Evolutionary conservation across 2,888 invertebrate species (phyloP), one percentile per base, ranked within the genome.

Genomic region (Drosophila pegasa): DNA sequence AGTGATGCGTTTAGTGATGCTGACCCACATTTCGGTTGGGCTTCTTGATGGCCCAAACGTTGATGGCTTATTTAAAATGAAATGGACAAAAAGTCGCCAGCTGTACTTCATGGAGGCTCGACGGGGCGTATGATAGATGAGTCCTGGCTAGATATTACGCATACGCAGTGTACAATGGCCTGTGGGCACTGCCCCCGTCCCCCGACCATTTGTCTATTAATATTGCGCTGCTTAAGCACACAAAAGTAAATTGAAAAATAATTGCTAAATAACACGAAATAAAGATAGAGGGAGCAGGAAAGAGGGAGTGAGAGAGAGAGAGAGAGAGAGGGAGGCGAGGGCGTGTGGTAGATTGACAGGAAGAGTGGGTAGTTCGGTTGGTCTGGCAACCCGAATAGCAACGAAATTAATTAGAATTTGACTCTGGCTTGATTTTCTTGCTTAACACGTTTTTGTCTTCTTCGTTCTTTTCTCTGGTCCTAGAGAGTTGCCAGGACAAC

Each of bases 171-270:
- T 31, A 31, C 35, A 5, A 48, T 20, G 45, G 29, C 48, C 69
- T 45, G 37, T 27, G 35, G 71, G 3, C 18, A 20, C 18, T 38
- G 45, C 18, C 9, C 25, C 45, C n/a, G n/a, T n/a, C n/a, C n/a
- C 48, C 41, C 45, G 52, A 35, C 37, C 48, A 29, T 71, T 66
- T 59, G 65, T 71, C 67, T 63, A 57, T 63, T 66, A 62, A 58
- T 45, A 57, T 54, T 64, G 55, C 29, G 61, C 50, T 69, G 45
- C 65, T 56, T 55, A 56, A 43, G 59, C 58, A 70, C 27, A 77
- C 65, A 77, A 50, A 79, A 79, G 57, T 56, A 79, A 88, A 83
- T 88, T 86, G 88, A 62, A 86, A 86, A 88, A 77, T 86, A 83
- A 83, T 83, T 83, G 77, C 67, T 60, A 48, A 71, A 72, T 75